Evolutionary conservation across 2,797 vertebrate genomes (phyloP).

Genomic region (Malurus splendens): DNA sequence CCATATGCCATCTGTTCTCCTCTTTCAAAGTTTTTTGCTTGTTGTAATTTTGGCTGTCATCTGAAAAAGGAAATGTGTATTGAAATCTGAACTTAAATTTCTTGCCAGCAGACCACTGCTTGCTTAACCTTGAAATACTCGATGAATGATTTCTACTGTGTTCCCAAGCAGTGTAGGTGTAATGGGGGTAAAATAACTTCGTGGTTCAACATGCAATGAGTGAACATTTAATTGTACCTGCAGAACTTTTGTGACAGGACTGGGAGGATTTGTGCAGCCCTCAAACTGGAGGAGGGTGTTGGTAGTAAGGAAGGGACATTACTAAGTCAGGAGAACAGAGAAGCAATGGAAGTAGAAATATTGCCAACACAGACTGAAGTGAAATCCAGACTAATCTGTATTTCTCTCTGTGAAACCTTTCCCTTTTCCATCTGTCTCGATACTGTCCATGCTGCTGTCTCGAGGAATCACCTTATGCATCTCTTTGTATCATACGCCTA

Average conservation of each 20-base stretch:
- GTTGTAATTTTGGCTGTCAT: not conserved
- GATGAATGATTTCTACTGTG: not conserved
- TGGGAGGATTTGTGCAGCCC: not conserved
- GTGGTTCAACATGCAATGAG: not conserved
- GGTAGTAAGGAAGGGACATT: not conserved
- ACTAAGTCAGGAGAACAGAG: not conserved
- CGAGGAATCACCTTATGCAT: not conserved
- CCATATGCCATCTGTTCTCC: not conserved
- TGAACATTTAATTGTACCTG: not conserved
- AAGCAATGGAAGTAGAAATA: not conserved
- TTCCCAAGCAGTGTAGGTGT: not conserved
- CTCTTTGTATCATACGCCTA: not conserved
- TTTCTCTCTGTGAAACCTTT: not conserved
- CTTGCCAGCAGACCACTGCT: not conserved
- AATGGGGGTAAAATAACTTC: not conserved
- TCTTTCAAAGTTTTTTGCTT: constrained; percentile 5
- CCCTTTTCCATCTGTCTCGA: not conserved
- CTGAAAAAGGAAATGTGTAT: not conserved
- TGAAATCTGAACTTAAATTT: not conserved
- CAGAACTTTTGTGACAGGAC: not conserved
- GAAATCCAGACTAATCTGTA: not conserved
- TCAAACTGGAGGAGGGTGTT: not conserved
- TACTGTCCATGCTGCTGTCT: not conserved
- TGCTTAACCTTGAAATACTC: not conserved
- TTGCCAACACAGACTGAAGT: not conserved